Conservation (phyloP, 2,888 invertebrate genomes). For the Mythimna impura region DNA sequence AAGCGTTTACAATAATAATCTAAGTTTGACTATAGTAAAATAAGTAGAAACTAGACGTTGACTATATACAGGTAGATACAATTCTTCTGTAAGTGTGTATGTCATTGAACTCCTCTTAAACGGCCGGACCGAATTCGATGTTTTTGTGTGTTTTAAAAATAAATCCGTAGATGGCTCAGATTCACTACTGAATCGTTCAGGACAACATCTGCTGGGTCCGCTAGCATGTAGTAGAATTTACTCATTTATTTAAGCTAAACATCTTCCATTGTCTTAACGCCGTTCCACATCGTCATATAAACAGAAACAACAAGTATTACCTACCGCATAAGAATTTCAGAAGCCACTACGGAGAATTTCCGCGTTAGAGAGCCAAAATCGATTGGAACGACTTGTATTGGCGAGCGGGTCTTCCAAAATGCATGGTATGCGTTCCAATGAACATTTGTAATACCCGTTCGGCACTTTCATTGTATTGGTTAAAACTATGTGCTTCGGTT, state of each 20-base stretch:
- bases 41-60: background rate
- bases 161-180: too few species aligned
- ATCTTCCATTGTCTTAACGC: conserved; percentile 4
- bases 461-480: conserved; percentile 68
- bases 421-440: conserved; percentile 72
- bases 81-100: too few species aligned
- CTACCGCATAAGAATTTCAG: conserved; percentile 53
- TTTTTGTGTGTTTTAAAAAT: too few species aligned
- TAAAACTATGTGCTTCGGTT: conserved; percentile 68
- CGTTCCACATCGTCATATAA: conserved; percentile 5
- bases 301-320: conserved; percentile 40
- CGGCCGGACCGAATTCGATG: too few species aligned
- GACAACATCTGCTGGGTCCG: too few species aligned
- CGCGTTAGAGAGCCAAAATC: conserved; percentile 47
- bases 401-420: conserved; percentile 69
- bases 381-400: conserved; percentile 66
- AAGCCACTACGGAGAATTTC: conserved; percentile 36
- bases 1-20: background rate
- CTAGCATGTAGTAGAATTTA: background rate
- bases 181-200: too few species aligned
- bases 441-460: conserved; percentile 65
- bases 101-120: too few species aligned
- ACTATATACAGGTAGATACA: too few species aligned
- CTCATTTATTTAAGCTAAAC: background rate
- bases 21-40: background rate